Evolutionary conservation across 2,113 vertebrate genomes (phyloP), one percentile per base, ranked within the genome.

Genomic region (Lates calcarifer): DNA sequence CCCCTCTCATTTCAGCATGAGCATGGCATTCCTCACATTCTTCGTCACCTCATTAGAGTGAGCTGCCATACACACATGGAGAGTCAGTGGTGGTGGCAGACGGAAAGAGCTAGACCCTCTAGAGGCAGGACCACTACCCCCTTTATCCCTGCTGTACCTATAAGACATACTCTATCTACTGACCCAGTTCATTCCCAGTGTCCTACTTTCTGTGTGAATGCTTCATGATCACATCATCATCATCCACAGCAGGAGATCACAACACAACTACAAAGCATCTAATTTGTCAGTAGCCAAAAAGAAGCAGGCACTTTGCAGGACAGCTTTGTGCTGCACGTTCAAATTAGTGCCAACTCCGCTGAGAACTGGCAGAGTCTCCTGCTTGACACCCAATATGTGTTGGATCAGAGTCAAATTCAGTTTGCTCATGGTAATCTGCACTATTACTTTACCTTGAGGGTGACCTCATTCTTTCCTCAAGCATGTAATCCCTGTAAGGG

Each of bases 1-100:
- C 85, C 87, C 87, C 86, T 93, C 90, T 93, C 87, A 91, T 93
- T 94, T 94, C 80, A 87, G 84, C 71, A 49, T 89, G 91, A 91
- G 83, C 89, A 74, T 78, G 90, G 92, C 91, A 95, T 96, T 95
- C 95, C 75, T 93, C 82, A 57, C 92, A 95, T 95, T 95, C 94
- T 92, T 89, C 56, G 84, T 86, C 91, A 94, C 91, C 92, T 95
- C 93, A 95, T 95, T 95, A 95, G 91, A 89, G 84, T 55, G 57
- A 86, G 78, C 88, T 62, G 77, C 88, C 86, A 78, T 83, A 78
- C 85, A 87, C 86, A 79, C 75, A 90, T 45, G 75, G 49, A 81
- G 83, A 87, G 83, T 60, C 82, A 31, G 37, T 55, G 87, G 86
- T 76, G 75, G 86, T 87, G 87, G 87, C 85, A 83, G 86, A 88